A percentile compares a stretch with the other conserved stretches of the same genome.
phyloP scores from a whole-genome alignment of 1,140 invertebrate species.

The Ostrea edulis region DNA sequence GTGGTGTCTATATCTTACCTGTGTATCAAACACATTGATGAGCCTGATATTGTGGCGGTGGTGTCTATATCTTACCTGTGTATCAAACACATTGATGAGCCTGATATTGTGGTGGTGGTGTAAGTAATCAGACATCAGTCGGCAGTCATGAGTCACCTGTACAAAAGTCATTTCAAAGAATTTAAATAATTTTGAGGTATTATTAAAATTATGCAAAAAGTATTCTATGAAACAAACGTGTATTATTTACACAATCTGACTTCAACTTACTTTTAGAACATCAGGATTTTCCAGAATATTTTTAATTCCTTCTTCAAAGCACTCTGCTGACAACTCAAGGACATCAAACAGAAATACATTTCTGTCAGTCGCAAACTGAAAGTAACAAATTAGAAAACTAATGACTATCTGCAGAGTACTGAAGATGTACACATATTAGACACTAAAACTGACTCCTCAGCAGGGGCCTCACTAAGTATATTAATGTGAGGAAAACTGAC shows the following conservation, averaged over 20 bases:
- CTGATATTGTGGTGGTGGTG: conserved; percentile 66
- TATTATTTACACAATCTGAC: neutral
- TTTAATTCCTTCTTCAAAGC: conserved; percentile 65
- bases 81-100: conserved; percentile 72
- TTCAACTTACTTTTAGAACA: conserved; percentile 63
- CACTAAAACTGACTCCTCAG: too few relatives aligned
- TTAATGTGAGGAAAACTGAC: neutral
- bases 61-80: conserved; percentile 62
- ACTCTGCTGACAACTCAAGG: conserved; percentile 56
- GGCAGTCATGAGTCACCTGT: conserved; percentile 71
- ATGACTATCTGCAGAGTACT: neutral
- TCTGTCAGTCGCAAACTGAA: conserved; percentile 60
- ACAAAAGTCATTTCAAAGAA: neutral
- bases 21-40: too few relatives aligned
- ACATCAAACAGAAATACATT: conserved; percentile 70
- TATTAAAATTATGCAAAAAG: too few relatives aligned
- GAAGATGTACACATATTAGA: neutral
- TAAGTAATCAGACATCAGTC: conserved; percentile 67
- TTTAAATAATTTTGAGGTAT: too few relatives aligned
- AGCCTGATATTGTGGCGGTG: conserved; percentile 66
- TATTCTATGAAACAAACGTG: neutral
- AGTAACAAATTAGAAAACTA: conserved; percentile 31
- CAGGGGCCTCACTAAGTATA: too few relatives aligned
- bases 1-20: too few relatives aligned
- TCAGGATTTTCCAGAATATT: conserved; percentile 60